Evolutionary conservation across 2,113 vertebrate species (phyloP), one percentile per base, ranked within the genome.

Genomic region (Dryoscopus gambensis): DNA sequence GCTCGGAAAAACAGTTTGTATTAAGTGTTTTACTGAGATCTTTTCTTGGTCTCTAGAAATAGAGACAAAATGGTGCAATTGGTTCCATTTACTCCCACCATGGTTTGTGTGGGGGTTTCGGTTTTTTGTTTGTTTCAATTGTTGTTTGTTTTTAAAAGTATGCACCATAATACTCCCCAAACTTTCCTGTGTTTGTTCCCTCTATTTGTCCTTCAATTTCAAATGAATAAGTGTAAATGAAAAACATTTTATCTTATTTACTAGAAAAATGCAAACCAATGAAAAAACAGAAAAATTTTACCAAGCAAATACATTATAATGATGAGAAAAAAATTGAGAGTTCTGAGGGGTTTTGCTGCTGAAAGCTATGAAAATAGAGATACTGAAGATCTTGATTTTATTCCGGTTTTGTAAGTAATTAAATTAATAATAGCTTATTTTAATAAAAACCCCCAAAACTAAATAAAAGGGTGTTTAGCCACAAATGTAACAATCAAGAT

Each of bases 401-500:
- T 74, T 70, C n/a, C 64, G 35, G 3, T 46, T 91, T 50, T 62
- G 1, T 53, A 67, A 19, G 5, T 12, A 78, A 65, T 15, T 74
- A 30, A 53, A 46, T 53, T 53, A 47, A 9, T 24, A 69, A 74
- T 9, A 74, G 2, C 2, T 46, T 3, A n/a, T 71, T 83, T 62
- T 63, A 18, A 63, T 55, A 19, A 52, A 27, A 27, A 2, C 2
- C 1, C 21, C 28, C 2, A 35, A 79, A 86, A 42, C 5, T 33
- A 65, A 81, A 56, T 47, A 2, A 77, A 84, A 35, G 9, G 1
- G 3, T 0, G 1, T 55, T 50, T 81, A 87, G 12, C 2, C 11
- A 23, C 33, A 75, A 84, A 28, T n/a, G 2, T 40, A 77, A 59
- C 5, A 24, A 55, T 16, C 9, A 47, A 47, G 14, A 44, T 33